These are phyloP conservation scores for Aulostomus chinensis DNA, from an alignment of 2,797 vertebrate genomes.

Conservation along the genomic window DNA sequence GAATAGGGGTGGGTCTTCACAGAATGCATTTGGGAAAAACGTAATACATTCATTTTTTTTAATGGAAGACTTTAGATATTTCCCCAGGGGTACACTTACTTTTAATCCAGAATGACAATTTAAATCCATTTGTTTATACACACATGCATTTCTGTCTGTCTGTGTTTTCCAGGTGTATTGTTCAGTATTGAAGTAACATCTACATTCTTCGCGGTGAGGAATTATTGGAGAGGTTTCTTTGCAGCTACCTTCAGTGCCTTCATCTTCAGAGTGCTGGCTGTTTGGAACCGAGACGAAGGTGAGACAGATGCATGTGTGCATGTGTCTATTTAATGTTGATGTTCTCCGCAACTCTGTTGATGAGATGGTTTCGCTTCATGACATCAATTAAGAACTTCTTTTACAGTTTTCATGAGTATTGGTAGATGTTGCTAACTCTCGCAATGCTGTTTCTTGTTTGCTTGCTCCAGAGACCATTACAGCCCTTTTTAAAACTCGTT, in stretches of 20 bases:
- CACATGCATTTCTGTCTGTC: no score
- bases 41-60: no score
- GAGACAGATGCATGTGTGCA: neutral
- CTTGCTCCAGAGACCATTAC: conserved; percentile 90
- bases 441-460: neutral
- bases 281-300: conserved; percentile 98
- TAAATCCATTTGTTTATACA: no score
- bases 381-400: no score
- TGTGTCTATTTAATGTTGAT: neutral
- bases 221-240: conserved; percentile 98
- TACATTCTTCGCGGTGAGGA: conserved; percentile 96
- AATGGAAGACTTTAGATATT: no score
- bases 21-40: no score
- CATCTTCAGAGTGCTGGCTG: conserved; percentile 95
- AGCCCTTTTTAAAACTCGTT: conserved; percentile 95
- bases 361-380: no score
- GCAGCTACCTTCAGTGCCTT: conserved; percentile 98
- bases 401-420: neutral
- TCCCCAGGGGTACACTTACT: neutral
- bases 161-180: conserved; percentile 84
- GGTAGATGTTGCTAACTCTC: neutral
- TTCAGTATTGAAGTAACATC: conserved; percentile 99
- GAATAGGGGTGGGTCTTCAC: no score
- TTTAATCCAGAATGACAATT: neutral
- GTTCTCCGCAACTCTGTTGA: no score